Evolutionary conservation across 2,888 invertebrate species (phyloP).

Genomic region (Caenorhabditis wallacei): DNA sequence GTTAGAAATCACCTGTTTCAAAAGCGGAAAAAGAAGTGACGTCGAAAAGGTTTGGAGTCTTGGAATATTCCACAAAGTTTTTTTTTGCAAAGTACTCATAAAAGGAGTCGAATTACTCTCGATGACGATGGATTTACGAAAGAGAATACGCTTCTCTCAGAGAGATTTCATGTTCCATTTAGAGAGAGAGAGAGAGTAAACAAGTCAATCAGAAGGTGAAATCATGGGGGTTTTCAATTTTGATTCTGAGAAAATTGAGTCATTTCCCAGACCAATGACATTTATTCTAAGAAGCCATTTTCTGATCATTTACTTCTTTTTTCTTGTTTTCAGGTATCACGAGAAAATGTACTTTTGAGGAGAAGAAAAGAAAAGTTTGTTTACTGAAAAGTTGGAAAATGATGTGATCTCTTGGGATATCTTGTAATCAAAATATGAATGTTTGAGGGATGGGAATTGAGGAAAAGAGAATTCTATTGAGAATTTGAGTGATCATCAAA

Average conservation of each 20-base stretch:
- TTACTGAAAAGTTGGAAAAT: background rate
- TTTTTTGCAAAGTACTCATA: slow-evolving; percentile 10
- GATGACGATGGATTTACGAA: slow-evolving; percentile 4
- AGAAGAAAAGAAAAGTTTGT: background rate
- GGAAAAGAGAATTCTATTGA: background rate
- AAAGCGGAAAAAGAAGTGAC: background rate
- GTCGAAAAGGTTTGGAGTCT: background rate
- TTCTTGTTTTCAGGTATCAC: background rate
- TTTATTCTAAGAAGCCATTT: background rate
- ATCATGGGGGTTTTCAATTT: background rate
- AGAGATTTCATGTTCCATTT: slow-evolving; percentile 3
- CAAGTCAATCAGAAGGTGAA: slow-evolving; percentile 17
- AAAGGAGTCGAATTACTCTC: slow-evolving; percentile 9
- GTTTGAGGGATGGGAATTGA: background rate
- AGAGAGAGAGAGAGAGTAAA: slow-evolving; percentile 10
- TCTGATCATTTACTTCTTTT: background rate
- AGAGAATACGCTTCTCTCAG: no score
- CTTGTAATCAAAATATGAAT: background rate
- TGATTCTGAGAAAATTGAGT: slow-evolving; percentile 6
- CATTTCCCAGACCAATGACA: background rate
- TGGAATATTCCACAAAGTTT: slow-evolving; percentile 11
- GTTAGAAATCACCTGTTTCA: background rate
- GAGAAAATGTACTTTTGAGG: background rate
- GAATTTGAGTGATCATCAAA: background rate
- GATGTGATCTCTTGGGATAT: background rate